phyloP scores from a whole-genome alignment of 2,797 vertebrate species.

The Lagorchestes hirsutus region DNA sequence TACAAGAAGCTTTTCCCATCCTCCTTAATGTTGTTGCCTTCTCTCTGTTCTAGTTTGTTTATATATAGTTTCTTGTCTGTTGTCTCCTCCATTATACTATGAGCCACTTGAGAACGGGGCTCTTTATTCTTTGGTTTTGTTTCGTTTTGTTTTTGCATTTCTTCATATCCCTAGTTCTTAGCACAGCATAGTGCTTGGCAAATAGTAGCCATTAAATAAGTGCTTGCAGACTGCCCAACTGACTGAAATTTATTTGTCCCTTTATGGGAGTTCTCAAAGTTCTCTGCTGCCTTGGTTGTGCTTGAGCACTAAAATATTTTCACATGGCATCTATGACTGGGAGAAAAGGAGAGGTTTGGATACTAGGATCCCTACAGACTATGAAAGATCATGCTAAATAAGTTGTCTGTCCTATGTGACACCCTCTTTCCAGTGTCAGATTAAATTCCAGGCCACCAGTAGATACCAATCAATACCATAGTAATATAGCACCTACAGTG shows the following conservation, averaged over 20 bases:
- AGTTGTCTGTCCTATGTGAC: no score
- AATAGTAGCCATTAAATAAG: not conserved
- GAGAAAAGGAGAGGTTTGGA: no score
- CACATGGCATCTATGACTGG: no score
- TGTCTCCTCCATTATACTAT: not conserved
- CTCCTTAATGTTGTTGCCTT: not conserved
- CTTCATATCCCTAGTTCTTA: not conserved
- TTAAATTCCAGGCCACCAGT: no score
- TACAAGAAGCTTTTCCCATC: not conserved
- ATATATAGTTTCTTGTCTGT: not conserved
- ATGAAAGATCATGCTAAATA: no score
- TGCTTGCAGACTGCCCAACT: not conserved
- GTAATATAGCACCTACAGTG: no score
- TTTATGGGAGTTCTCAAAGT: not conserved
- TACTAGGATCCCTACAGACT: no score
- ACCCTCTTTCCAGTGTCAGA: no score
- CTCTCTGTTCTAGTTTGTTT: not conserved
- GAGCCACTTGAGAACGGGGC: not conserved
- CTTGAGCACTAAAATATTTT: no score
- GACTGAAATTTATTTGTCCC: not conserved
- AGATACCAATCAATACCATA: no score
- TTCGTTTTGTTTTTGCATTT: not conserved
- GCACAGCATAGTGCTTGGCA: not conserved
- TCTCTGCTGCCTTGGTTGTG: not conserved
- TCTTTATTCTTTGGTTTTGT: not conserved